These are phyloP conservation scores for Microcebus jonahi DNA, from an alignment of 2,113 vertebrate species.

Conservation along the genomic window DNA sequence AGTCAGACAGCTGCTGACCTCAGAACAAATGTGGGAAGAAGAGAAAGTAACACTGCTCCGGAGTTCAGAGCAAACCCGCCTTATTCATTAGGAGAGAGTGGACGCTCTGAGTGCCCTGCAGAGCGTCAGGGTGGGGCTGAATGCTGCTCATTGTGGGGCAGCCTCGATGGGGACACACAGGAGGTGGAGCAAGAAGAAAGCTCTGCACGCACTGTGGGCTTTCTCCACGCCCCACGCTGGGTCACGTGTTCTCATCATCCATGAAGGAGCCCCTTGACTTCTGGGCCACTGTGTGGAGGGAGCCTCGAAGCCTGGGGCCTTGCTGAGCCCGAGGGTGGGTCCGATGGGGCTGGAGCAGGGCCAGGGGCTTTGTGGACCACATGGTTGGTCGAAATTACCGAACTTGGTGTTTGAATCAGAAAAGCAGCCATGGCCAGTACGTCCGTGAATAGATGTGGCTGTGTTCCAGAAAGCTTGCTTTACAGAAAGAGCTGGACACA, in stretches of 20 bases:
- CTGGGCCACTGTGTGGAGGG: background rate
- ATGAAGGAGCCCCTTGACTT: fast-evolving
- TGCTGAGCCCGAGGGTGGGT: background rate
- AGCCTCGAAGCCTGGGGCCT: background rate
- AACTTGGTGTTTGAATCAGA: background rate
- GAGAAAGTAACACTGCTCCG: fast-evolving
- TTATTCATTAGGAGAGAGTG: fast-evolving
- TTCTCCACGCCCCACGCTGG: fast-evolving
- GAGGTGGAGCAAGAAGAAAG: background rate
- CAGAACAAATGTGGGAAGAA: background rate
- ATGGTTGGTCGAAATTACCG: fast-evolving
- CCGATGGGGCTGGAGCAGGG: too few relatives aligned
- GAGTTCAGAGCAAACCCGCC: fast-evolving
- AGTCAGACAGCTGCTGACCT: fast-evolving
- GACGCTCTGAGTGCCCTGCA: fast-evolving
- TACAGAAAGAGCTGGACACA: fast-evolving
- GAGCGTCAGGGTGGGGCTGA: fast-evolving
- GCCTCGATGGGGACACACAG: background rate
- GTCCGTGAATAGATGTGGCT: fast-evolving
- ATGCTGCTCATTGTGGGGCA: too few relatives aligned
- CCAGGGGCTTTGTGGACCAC: fast-evolving
- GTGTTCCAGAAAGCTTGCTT: background rate
- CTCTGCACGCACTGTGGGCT: fast-evolving
- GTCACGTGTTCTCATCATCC: fast-evolving
- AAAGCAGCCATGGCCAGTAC: fast-evolving